phyloP scores from a whole-genome alignment of 2,113 vertebrate species.

The Cephalopterus ornatus region DNA sequence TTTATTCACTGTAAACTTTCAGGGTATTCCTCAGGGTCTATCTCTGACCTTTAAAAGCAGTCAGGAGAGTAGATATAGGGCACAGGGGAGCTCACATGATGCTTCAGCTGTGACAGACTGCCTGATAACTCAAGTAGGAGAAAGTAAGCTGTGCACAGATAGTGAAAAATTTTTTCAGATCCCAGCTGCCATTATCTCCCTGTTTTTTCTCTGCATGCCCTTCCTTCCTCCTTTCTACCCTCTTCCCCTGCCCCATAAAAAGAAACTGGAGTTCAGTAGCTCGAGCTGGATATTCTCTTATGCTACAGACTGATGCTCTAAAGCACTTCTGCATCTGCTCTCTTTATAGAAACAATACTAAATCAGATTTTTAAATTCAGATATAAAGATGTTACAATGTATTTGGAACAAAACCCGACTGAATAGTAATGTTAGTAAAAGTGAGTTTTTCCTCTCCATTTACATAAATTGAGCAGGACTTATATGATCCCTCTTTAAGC shows the following conservation, averaged over 20 bases:
- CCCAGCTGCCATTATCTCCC: not conserved
- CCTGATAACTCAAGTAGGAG: not conserved
- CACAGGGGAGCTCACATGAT: not conserved
- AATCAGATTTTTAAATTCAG: not conserved
- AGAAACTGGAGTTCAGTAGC: not conserved
- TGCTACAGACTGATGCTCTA: not conserved
- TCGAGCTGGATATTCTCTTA: not conserved
- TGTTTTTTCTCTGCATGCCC: not conserved
- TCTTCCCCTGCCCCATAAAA: not conserved
- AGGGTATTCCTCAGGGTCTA: not conserved
- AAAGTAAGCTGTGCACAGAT: not conserved
- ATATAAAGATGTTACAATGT: not conserved
- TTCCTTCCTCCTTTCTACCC: not conserved
- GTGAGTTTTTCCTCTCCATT: not conserved
- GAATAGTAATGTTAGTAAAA: not conserved
- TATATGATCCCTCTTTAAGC: not conserved
- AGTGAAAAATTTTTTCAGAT: not conserved
- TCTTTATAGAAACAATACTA: not conserved
- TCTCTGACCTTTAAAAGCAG: not conserved
- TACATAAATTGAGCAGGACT: not conserved
- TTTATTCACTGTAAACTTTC: not conserved
- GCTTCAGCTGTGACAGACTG: not conserved
- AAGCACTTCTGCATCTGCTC: not conserved
- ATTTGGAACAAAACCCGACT: not conserved
- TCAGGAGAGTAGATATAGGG: not conserved